Conservation (phyloP, 2,113 vertebrate genomes). For the Carollia perspicillata region DNA sequence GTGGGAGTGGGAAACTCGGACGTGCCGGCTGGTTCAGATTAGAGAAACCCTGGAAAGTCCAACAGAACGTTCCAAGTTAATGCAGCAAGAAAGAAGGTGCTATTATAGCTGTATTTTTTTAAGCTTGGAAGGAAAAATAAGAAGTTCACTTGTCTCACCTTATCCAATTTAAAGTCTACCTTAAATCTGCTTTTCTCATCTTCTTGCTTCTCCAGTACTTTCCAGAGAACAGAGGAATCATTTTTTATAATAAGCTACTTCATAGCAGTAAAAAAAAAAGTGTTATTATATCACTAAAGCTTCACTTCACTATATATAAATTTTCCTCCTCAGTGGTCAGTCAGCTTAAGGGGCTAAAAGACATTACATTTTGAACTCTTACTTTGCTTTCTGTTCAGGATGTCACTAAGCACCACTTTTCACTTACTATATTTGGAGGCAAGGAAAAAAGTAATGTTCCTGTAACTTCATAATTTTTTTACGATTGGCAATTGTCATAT, state of each 20-base stretch:
- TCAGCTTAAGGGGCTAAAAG: not conserved
- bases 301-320: not conserved
- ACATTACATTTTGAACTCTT: not conserved
- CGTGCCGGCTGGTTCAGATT: not conserved
- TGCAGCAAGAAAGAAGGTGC: not conserved
- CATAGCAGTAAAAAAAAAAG: not conserved
- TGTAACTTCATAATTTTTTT: not conserved
- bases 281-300: not conserved
- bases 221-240: not conserved
- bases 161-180: not conserved
- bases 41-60: not conserved
- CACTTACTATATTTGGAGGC: not conserved
- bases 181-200: not conserved
- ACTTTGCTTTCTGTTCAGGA: not conserved
- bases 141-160: not conserved
- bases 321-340: not conserved
- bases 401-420: not conserved
- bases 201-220: not conserved
- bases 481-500: not conserved
- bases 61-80: not conserved
- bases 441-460: not conserved
- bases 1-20: not conserved
- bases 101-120: not conserved
- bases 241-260: constrained; percentile 31
- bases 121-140: not conserved